Percentiles rank a stretch among this genome's conserved stretches.
These are phyloP conservation scores for Caenorhabditis sulstoni DNA, from an alignment of 2,888 invertebrate genomes.

Conservation along the genomic window DNA sequence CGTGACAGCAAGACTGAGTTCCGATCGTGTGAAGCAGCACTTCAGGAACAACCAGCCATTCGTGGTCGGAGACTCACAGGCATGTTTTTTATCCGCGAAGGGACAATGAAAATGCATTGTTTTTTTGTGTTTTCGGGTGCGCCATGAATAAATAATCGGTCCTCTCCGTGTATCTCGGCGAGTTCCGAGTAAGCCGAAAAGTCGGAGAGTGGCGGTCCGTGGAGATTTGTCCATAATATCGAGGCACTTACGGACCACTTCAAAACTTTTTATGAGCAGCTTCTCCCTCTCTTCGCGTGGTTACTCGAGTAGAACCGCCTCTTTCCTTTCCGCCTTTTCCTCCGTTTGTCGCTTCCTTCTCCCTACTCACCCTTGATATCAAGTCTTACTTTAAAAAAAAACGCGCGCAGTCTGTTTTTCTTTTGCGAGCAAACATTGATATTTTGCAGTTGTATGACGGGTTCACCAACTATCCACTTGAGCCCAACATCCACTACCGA, in stretches of 20 bases:
- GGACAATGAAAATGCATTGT: conserved; percentile 29
- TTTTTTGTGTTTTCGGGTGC: conserved; percentile 25
- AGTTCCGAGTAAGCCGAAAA: conserved; percentile 6
- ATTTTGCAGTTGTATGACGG: conserved; percentile 75
- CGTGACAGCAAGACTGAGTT: conserved; percentile 74
- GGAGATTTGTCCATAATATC: conserved; percentile 55
- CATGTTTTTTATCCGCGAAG: conserved; percentile 31
- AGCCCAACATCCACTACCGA: conserved; percentile 72
- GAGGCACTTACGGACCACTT: conserved; percentile 53
- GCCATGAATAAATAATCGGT: conserved; percentile 51
- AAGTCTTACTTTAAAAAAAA: neutral
- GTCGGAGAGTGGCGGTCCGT: conserved; percentile 26
- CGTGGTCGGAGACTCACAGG: conserved; percentile 77
- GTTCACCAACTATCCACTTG: conserved; percentile 76
- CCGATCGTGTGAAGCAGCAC: conserved; percentile 69
- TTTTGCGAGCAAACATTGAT: neutral
- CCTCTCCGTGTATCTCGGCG: conserved; percentile 13
- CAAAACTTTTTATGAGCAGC: conserved; percentile 46
- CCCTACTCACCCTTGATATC: neutral
- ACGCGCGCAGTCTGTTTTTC: conserved; percentile 10
- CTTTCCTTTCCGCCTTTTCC: neutral
- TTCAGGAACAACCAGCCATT: conserved; percentile 69
- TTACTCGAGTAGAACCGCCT: conserved; percentile 36
- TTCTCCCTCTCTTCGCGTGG: conserved; percentile 14
- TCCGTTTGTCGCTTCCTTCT: neutral